Base-by-base conservation (phyloP, 1,140 invertebrate genomes). In the Orius insidiosus region DNA sequence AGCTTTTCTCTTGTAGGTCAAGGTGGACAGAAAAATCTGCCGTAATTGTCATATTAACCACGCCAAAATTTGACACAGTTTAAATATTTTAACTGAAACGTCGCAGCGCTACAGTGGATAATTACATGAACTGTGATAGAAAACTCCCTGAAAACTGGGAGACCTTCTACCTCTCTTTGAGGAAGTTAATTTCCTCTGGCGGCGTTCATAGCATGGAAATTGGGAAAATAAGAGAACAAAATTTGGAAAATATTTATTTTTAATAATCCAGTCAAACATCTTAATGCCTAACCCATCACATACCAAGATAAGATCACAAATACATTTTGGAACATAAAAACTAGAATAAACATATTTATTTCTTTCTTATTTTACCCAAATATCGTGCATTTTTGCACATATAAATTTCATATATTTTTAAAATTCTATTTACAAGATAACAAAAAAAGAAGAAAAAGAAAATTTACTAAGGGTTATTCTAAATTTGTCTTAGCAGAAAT, bases 201-300 rank as follows among this genome's bases (percentile, higher is more conserved):
- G n/a, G n/a, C n/a, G 7, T 24, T 24, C 24, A 4, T 24, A 3
- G 24, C n/a, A 24, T 24, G 7, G 7, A 24, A 24, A 4, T 7
- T 4, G 24, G 24, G 24, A 3, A 24, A 24, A 24, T 24, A 24
- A 40, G 4, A 40, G 15, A 4, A 2, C 38, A 40, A 10, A 43
- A 32, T 32, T 43, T 43, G 41, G 38, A 43, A 43, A 43, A 43
- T 43, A 43, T 43, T 15, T 30, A 30, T 43, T 31, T 30, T 45
- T 45, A 33, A 38, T 38, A 40, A 24, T 47, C 45, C 33, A 36
- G 36, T 47, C 46, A 47, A 47, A 36, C 46, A 47, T 40, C 46
- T 47, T 47, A 46, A 31, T n/a, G 19, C 36, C 46, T 47, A 47
- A 36, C 46, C 46, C 46, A 47, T 41, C 35, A 47, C 46, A 38